Base-by-base conservation (phyloP, 2,113 vertebrate genomes). In the Corydoras maculifer region DNA sequence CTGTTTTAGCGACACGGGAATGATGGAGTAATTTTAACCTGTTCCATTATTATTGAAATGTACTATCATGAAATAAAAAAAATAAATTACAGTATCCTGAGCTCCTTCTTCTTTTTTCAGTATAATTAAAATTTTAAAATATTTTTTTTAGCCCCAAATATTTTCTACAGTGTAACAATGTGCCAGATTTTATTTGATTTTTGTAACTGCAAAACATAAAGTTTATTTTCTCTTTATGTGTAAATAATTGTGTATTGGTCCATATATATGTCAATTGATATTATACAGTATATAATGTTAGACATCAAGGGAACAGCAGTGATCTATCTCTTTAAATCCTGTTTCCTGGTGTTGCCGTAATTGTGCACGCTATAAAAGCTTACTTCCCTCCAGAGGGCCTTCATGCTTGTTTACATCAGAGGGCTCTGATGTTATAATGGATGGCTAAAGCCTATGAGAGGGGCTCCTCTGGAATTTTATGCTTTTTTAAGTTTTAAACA, bases 351-450 rank as follows among this genome's bases (percentile, higher is more conserved):
- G 30, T 5, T 58, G 72, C 62, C 54, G 30, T 72, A 64, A 64
- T 53, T 43, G 73, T 73, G 74, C 77, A 81, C 80, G 82, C 85
- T 86, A 80, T 84, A 82, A 87, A 84, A 78, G 77, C 82, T 76
- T 74, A 67, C 79, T 65, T 79, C 1, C 70, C 84, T 84, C 82
- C 77, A 82, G 80, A 74, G 79, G 75, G 79, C 82, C 83, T 84
- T 91, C 90, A 90, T 81, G 90, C 87, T 72, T 89, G 86, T 89
- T 89, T 86, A 90, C 85, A 88, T 89, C 87, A 88, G 80, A 89
- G 79, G 83, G 79, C 73, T 89, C 85, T 90, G 88, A 89, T 88
- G 86, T 89, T 87, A 86, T 85, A 84, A 89, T 81, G 86, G 84
- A 82, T 80, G 69, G 78, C 76, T 67, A 77, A 71, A 78, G 57